Base-by-base conservation (phyloP, 2,113 vertebrate genomes). In the Phodopus roborovskii region DNA sequence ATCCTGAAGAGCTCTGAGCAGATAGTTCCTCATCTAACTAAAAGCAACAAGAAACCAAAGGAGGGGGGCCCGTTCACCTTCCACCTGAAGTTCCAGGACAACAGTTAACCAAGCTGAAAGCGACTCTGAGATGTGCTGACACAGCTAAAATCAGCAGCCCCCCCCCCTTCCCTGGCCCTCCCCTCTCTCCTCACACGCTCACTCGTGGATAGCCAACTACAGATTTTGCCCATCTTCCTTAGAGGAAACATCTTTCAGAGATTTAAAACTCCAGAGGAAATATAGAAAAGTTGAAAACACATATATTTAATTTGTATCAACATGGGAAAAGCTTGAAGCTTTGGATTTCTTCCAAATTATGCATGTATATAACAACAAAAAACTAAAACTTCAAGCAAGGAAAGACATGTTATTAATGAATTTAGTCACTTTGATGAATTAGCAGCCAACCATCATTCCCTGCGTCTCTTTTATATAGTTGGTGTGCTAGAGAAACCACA, bases 251-350 rank as follows among this genome's bases (percentile, higher is more conserved):
- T 39, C 66, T 95, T 94, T 89, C 56, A 88, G 86, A 96, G 74
- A 89, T 75, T 86, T 22, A 53, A 93, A 92, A 85, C 89, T 74
- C n/a, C 48, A 89, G 62, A 92, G 45, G 95, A 91, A 97, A 95
- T 56, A 94, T 1, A 91, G 78, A 89, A 89, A 90, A 79, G 81
- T 66, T 79, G 4, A 83, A 86, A 53, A 88, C 48, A 60, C 83
- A 77, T 66, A 89, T 85, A 95, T 95, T 96, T 93, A 74, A 83
- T 91, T 95, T 96, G 91, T 97, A 62, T 92, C 70, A 91, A 58
- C 58, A 82, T 81, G n/a, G 50, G 73, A 64, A 84, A 74, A 70
- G n/a, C 56, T 82, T 17, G 82, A 71, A 95, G 87, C n/a, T 94
- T 96, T 75, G 93, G 22, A 92, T 94, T 86, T 89, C 82, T 95